These are phyloP conservation scores for Neodontobutis hainanensis DNA, from an alignment of 2,113 vertebrate species.

Conservation along the genomic window DNA sequence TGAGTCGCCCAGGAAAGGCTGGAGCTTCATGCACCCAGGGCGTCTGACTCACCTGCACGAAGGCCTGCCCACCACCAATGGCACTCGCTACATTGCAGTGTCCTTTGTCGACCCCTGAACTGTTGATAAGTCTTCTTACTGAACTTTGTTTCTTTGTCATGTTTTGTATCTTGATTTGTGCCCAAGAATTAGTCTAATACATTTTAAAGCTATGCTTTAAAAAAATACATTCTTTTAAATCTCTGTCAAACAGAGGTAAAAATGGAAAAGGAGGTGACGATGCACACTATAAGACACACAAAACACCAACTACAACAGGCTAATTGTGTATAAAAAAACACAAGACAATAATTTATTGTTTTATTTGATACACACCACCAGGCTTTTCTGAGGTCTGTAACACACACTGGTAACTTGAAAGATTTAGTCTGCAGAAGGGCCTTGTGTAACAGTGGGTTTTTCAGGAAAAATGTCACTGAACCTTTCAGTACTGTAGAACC, in stretches of 20 bases:
- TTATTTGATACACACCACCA: not conserved
- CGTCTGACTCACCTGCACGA: constrained; percentile 96
- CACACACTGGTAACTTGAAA: constrained; percentile 32
- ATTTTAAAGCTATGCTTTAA: constrained; percentile 54
- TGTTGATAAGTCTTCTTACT: constrained; percentile 16
- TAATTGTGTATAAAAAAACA: not conserved
- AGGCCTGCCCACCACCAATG: constrained; percentile 94
- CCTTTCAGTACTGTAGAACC: constrained; percentile 24
- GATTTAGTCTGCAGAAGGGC: not conserved
- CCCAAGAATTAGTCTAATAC: constrained; percentile 27
- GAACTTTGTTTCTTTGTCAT: constrained; percentile 18
- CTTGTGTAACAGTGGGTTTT: constrained; percentile 25
- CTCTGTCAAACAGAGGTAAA: constrained; percentile 74
- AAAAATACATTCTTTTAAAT: constrained; percentile 37
- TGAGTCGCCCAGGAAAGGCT: constrained; percentile 93
- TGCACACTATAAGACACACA: constrained; percentile 22
- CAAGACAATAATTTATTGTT: not conserved
- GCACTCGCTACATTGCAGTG: constrained; percentile 96
- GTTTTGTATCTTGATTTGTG: constrained; percentile 19
- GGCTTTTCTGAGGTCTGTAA: not conserved
- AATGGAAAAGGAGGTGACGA: constrained; percentile 19
- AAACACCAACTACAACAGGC: constrained; percentile 10
- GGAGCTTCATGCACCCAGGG: constrained; percentile 99
- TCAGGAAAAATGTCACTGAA: constrained; percentile 48
- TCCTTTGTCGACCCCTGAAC: constrained; percentile 95